phyloP scores from a whole-genome alignment of 2,888 invertebrate species.

The Agrotis segetum region DNA sequence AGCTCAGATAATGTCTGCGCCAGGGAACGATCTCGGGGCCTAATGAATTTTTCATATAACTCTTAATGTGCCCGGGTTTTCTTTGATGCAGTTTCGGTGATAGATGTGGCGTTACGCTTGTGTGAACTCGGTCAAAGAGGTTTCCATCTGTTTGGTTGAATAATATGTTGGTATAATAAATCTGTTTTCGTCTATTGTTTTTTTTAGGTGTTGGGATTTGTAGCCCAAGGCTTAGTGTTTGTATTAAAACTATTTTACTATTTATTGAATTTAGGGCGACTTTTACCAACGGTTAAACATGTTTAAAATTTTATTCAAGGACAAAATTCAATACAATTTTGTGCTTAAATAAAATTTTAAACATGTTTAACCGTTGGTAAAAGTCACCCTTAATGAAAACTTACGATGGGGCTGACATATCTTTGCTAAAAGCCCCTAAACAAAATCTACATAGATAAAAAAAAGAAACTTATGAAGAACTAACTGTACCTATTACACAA shows the following conservation, averaged over 20 bases:
- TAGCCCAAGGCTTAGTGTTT: background rate
- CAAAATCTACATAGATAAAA: too few relatives aligned
- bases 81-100: conserved; percentile 60
- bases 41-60: conserved; percentile 68
- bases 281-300: too few relatives aligned
- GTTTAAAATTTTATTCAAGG: too few relatives aligned
- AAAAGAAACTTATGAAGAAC: too few relatives aligned
- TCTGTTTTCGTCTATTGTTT: background rate
- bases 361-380: too few relatives aligned
- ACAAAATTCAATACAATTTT: too few relatives aligned
- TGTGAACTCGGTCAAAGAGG: conserved; percentile 34
- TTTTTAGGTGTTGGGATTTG: background rate
- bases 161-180: conserved; percentile 5
- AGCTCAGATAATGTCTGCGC: conserved; percentile 65
- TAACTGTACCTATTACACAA: too few relatives aligned
- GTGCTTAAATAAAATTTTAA: too few relatives aligned
- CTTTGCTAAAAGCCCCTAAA: too few relatives aligned
- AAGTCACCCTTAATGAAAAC: too few relatives aligned
- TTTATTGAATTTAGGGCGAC: background rate
- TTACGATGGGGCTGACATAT: too few relatives aligned
- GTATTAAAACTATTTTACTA: conserved; percentile 3
- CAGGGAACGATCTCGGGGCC: conserved; percentile 62
- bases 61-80: conserved; percentile 61
- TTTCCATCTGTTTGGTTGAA: conserved; percentile 4
- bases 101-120: conserved; percentile 47